Evolutionary conservation across 2,797 vertebrate species (phyloP).

Genomic region (Oceanodroma leucorhoa): DNA sequence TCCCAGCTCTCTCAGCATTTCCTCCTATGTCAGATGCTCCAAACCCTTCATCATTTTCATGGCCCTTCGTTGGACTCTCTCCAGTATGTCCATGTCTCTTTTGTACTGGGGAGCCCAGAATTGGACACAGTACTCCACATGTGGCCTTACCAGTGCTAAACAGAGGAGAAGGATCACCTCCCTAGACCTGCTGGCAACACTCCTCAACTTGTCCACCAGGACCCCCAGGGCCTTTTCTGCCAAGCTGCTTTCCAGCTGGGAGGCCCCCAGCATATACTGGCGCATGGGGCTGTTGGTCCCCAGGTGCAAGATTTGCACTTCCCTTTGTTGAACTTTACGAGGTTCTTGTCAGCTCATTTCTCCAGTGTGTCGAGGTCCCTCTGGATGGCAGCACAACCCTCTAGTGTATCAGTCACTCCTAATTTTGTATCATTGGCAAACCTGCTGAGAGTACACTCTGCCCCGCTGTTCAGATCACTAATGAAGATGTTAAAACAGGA

Average conservation of each 20-base stretch:
- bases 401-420: neutral
- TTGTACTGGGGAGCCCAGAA: neutral
- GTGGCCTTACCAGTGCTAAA: neutral
- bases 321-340: neutral
- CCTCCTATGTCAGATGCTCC: neutral
- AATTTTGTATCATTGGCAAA: neutral
- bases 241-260: neutral
- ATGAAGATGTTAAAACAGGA: neutral
- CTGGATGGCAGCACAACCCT: neutral
- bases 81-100: neutral
- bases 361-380: neutral
- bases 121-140: accelerated
- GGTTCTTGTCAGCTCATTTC: neutral
- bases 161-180: neutral
- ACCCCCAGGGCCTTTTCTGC: neutral
- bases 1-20: neutral
- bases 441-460: neutral
- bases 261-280: neutral
- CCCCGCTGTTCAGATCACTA: neutral
- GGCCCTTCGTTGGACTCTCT: neutral
- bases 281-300: neutral
- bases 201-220: neutral
- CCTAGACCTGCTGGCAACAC: neutral
- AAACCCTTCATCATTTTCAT: neutral
- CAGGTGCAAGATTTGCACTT: neutral